These are phyloP conservation scores for Mesochorus sp. DNA, from an alignment of 2,888 invertebrate genomes.

Conservation along the genomic window DNA sequence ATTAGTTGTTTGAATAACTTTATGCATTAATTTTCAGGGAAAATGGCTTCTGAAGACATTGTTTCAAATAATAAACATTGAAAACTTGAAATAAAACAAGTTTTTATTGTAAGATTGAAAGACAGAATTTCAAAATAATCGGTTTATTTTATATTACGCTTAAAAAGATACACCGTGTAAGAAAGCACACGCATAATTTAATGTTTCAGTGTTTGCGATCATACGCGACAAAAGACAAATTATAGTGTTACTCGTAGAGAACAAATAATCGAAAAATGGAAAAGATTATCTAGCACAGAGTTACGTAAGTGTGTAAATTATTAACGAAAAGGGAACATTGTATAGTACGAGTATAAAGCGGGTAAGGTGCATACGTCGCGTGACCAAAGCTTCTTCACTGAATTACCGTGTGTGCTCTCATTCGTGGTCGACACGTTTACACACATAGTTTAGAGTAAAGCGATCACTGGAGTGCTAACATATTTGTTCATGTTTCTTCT, in stretches of 20 bases:
- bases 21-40: too few relatives aligned
- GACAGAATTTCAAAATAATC: too few relatives aligned
- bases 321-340: constrained; percentile 19
- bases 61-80: too few relatives aligned
- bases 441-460: constrained; percentile 31
- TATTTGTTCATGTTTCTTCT: constrained; percentile 13
- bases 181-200: too few relatives aligned
- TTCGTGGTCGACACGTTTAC: constrained; percentile 9
- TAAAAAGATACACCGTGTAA: too few relatives aligned
- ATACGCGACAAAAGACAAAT: constrained; percentile 45
- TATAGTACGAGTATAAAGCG: background rate
- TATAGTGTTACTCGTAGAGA: constrained; percentile 1
- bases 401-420: constrained; percentile 42
- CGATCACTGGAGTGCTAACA: constrained; percentile 6
- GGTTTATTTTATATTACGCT: too few relatives aligned
- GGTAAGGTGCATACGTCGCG: constrained; percentile 28
- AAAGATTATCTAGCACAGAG: constrained; percentile 35
- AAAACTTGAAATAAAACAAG: too few relatives aligned
- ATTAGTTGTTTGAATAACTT: too few relatives aligned
- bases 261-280: background rate
- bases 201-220: too few relatives aligned
- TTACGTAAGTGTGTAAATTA: constrained; percentile 16
- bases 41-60: too few relatives aligned
- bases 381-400: constrained; percentile 52
- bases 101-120: too few relatives aligned